Evolutionary conservation across 2,113 vertebrate genomes (phyloP).

Genomic region (Takifugu flavidus): DNA sequence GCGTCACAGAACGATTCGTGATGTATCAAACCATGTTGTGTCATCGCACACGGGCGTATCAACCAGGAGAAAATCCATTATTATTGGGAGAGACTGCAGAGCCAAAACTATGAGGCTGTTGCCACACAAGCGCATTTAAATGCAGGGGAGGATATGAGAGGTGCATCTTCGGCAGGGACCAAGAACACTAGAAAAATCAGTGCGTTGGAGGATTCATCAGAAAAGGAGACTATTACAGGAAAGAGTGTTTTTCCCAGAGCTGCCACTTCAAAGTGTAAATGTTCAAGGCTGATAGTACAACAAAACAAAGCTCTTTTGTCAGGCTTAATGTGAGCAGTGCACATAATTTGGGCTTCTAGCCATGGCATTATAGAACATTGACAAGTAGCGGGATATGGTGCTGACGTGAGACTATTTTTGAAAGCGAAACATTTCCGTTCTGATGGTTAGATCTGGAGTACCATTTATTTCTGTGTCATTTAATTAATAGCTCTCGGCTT

Average conservation of each 20-base stretch:
- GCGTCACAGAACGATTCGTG: too few relatives aligned
- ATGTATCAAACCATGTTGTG: too few relatives aligned
- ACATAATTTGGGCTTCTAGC: slow-evolving; percentile 13
- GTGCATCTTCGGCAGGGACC: slow-evolving; percentile 39
- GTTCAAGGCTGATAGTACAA: slow-evolving; percentile 40
- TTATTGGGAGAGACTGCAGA: slow-evolving; percentile 1
- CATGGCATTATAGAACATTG: not conserved
- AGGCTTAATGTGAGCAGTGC: slow-evolving; percentile 16
- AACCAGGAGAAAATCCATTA: not conserved
- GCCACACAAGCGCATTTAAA: slow-evolving; percentile 34
- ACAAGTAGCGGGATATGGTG: not conserved
- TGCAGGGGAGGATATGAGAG: slow-evolving; percentile 41
- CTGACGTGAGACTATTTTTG: not conserved
- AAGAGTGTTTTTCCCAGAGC: slow-evolving; percentile 27
- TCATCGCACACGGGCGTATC: not conserved
- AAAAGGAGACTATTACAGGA: slow-evolving; percentile 58
- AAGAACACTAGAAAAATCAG: slow-evolving; percentile 47
- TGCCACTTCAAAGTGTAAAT: slow-evolving; percentile 60
- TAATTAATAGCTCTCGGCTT: too few relatives aligned
- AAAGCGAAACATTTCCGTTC: not conserved
- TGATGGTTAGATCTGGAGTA: not conserved
- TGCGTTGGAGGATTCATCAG: slow-evolving; percentile 59
- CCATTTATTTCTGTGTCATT: too few relatives aligned
- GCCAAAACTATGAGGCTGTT: slow-evolving; percentile 10
- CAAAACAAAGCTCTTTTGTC: slow-evolving; percentile 22